Base-by-base conservation (phyloP, 2,797 vertebrate genomes). In the Hapalemur alaotrensis region DNA sequence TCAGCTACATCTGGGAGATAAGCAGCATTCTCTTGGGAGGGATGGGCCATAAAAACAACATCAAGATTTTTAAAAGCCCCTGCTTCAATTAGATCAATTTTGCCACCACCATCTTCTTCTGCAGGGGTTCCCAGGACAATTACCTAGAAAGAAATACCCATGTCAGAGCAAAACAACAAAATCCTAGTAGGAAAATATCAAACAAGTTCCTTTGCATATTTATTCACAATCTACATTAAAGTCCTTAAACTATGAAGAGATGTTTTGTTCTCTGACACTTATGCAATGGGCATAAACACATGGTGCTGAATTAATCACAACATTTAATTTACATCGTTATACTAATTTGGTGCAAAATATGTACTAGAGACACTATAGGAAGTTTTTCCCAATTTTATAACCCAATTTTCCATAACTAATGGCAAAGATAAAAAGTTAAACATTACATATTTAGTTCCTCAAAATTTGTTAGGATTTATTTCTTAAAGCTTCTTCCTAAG, bases 31-130 rank as follows among this genome's bases (percentile, higher is more conserved):
- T 99, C 99, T 90, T 99, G 99, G 5, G 99, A 98, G 0, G 99
- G 99, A 87, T 99, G 99, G n/a, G 99, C 99, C 99, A 99, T 99
- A 91, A 99, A 99, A 81, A 99, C 99, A 25, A 99, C 98, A 93
- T 99, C 99, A 67, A 99, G 80, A 83, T 98, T 99, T 46, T 98
- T 95, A 95, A 99, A 99, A 18, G 99, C 99, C 8, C 99, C 99
- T 0, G 99, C 99, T 48, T 98, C 97, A 52, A 99, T 98, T 96
- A 99, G 98, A 93, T 99, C 99, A 78, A 99, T 98, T 96, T 99
- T 99, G 93, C 99, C 99, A n/a, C 99, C 99, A 41, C 98, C 97
- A 0, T 98, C 98, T 95, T 99, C 99, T 91, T 99, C 99, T 4
- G 99, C 99, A 48, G 99, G 99, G 14, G 99, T 99, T 82, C 99